Evolutionary conservation across 2,797 vertebrate species (phyloP).

Genomic region (Limosa lapponica): DNA sequence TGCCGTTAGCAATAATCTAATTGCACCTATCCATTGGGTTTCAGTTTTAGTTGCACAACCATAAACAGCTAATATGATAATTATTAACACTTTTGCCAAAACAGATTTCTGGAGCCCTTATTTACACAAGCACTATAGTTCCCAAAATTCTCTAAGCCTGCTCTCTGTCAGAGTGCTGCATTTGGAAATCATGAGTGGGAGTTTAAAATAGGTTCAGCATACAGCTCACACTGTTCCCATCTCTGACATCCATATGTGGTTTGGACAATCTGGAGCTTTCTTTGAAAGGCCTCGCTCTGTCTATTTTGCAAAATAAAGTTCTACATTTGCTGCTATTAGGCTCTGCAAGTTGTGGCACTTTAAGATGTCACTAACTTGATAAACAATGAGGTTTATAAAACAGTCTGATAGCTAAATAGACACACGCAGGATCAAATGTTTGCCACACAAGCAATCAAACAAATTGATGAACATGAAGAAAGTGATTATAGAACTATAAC

Average conservation of each 20-base stretch:
- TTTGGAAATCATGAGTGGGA: slow-evolving; percentile 57
- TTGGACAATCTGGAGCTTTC: slow-evolving; percentile 46
- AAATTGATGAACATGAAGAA: slow-evolving; percentile 74
- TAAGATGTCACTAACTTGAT: slow-evolving; percentile 43
- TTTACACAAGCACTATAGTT: not conserved
- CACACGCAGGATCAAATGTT: slow-evolving; percentile 68
- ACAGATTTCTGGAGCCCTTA: not conserved
- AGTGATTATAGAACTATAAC: slow-evolving; percentile 68
- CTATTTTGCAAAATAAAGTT: slow-evolving; percentile 2
- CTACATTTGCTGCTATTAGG: not conserved
- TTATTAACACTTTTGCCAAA: not conserved
- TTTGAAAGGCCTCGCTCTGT: not conserved
- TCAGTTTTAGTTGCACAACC: not conserved
- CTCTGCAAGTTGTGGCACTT: not conserved
- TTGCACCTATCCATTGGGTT: not conserved
- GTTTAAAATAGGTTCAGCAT: slow-evolving; percentile 33
- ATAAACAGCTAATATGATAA: not conserved
- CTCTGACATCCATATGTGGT: slow-evolving; percentile 34
- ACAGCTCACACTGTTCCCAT: slow-evolving; percentile 49
- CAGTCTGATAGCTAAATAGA: slow-evolving; percentile 60
- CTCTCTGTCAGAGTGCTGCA: not conserved
- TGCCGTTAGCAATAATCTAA: not conserved
- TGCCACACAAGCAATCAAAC: slow-evolving; percentile 76
- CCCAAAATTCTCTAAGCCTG: not conserved
- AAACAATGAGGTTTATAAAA: slow-evolving; percentile 60